Base-by-base conservation (phyloP, 2,888 invertebrate species). In the Mayetiola destructor region DNA sequence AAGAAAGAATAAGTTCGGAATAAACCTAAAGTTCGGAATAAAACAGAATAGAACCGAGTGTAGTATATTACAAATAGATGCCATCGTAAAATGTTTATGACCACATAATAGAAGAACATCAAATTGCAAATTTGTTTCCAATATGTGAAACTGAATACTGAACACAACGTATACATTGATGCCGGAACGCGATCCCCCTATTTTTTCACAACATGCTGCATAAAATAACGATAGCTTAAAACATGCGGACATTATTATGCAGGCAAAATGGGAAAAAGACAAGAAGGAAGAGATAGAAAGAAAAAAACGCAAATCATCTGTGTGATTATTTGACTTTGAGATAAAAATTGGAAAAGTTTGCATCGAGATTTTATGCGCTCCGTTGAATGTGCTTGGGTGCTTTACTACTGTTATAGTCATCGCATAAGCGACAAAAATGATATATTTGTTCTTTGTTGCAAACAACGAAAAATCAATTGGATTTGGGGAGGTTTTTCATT, bases 321-420 rank as follows among this genome's bases (percentile, higher is more conserved):
- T 48, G 48, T 48, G 48, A 48, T 48, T 48, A 48, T 48, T 48
- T 27, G 48, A 48, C 27, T 48, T 27, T 48, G 27, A 27, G 27
- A 48, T 48, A 48, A 48, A 48, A 48, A 48, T 48, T 48, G 48
- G 48, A 48, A 48, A 48, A 48, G 48, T 48, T 48, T 48, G 23
- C 48, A 48, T 48, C 27, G 48, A 27, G 48, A 48, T 48, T 48
- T 48, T 48, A 48, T 48, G n/a, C 48, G 48, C 23, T 48, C n/a
- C n/a, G n/a, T n/a, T n/a, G n/a, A n/a, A n/a, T n/a, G n/a, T n/a
- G n/a, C n/a, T n/a, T n/a, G n/a, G n/a, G n/a, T n/a, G n/a, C n/a
- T n/a, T n/a, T n/a, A n/a, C n/a, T n/a, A n/a, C n/a, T n/a, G n/a
- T n/a, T n/a, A n/a, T n/a, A n/a, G n/a, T n/a, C n/a, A n/a, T n/a